Percentiles rank a stretch among this genome's conserved stretches.
These are phyloP conservation scores for Clinocottus analis DNA, from an alignment of 2,113 vertebrate genomes.

Conservation along the genomic window DNA sequence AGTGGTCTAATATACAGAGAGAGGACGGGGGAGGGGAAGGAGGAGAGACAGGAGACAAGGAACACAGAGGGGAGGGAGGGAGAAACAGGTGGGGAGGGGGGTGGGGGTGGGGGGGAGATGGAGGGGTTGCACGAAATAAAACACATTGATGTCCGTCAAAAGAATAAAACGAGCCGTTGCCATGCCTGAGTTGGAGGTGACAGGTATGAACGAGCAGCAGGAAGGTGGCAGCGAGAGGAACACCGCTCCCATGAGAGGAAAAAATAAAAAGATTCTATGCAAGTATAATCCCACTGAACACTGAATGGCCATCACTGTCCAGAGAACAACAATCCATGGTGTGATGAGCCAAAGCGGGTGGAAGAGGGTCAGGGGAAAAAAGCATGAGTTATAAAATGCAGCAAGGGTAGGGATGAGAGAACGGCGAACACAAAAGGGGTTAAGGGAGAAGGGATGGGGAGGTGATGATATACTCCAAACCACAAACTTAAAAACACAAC, in stretches of 20 bases:
- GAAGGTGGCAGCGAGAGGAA: conserved; percentile 1
- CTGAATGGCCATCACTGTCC: conserved; percentile 44
- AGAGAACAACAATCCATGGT: conserved; percentile 30
- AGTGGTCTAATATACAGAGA: conserved; percentile 88
- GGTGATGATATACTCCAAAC: conserved; percentile 70
- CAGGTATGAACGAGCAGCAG: not conserved
- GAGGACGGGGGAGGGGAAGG: conserved; percentile 55
- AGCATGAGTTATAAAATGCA: conserved; percentile 41
- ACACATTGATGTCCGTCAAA: conserved; percentile 45
- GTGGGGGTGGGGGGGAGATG: not conserved
- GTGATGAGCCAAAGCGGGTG: conserved; percentile 11
- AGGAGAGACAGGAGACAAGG: conserved; percentile 51
- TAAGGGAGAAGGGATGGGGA: not conserved
- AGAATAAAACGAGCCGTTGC: conserved; percentile 36
- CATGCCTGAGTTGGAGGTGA: conserved; percentile 55
- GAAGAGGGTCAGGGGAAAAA: not conserved
- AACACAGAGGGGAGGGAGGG: conserved; percentile 27
- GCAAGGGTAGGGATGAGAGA: conserved; percentile 21
- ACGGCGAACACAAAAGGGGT: conserved; percentile 54
- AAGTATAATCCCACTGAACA: conserved; percentile 37
- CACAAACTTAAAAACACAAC: conserved; percentile 70
- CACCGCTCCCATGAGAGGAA: conserved; percentile 7
- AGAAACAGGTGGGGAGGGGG: not conserved
- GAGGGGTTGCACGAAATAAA: conserved; percentile 47
- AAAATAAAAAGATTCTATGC: conserved; percentile 10